Evolutionary conservation across 2,888 invertebrate genomes (phyloP).

Genomic region (Drosophila neotestacea): DNA sequence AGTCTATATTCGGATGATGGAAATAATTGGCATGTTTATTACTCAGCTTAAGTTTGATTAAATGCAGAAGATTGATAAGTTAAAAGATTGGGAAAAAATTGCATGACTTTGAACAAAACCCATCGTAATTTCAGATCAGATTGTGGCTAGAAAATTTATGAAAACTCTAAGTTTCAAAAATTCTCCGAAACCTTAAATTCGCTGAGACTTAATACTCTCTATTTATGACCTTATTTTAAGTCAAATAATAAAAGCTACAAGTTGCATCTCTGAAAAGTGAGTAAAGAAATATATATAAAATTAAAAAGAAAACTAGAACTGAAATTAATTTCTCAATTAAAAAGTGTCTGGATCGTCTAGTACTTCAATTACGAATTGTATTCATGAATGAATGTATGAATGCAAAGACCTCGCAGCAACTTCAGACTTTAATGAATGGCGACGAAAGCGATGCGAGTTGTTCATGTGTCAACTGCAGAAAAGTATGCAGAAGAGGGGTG

Average conservation of each 20-base stretch:
- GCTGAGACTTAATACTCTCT: no score
- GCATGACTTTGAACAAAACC: neutral
- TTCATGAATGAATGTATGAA: conserved; percentile 62
- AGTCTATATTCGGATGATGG: neutral
- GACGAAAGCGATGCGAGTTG: conserved; percentile 14
- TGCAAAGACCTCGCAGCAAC: conserved; percentile 14
- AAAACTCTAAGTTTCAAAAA: no score
- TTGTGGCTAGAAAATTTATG: neutral
- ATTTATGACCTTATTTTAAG: no score
- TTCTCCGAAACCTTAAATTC: no score
- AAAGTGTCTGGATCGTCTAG: conserved; percentile 69
- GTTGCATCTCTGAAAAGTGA: neutral
- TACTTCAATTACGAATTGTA: conserved; percentile 61
- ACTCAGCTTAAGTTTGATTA: neutral
- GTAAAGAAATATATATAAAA: neutral
- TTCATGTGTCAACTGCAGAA: conserved; percentile 25
- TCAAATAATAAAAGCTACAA: no score
- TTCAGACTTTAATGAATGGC: conserved; percentile 51
- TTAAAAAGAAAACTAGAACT: conserved; percentile 13
- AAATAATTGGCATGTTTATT: neutral
- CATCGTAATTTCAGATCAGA: neutral
- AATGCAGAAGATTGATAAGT: neutral
- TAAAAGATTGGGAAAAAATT: neutral
- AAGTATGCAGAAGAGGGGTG: neutral
- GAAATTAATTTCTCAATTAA: conserved; percentile 68